Evolutionary conservation across 1,140 invertebrate genomes (phyloP).

Genomic region (Archivesica marissinica): DNA sequence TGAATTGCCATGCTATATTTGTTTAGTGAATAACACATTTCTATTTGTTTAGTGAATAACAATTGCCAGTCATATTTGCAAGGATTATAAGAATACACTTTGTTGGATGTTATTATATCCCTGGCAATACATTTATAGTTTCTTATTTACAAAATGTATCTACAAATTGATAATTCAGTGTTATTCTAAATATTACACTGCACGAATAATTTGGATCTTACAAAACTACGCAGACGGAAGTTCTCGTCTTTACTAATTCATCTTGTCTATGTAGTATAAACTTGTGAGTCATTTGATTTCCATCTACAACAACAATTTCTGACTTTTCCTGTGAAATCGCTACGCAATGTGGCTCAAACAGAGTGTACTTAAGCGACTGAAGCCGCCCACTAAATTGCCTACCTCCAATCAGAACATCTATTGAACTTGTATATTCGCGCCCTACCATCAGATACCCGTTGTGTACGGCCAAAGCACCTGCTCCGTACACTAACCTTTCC

Average conservation of each 20-base stretch:
- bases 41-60: too few species aligned
- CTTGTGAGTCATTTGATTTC: constrained; percentile 39
- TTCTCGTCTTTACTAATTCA: background rate
- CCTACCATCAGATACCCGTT: constrained; percentile 42
- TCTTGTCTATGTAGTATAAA: background rate
- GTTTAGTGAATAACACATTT: too few species aligned
- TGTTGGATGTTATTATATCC: too few species aligned
- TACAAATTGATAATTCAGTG: too few species aligned
- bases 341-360: constrained; percentile 12
- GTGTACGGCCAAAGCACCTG: constrained; percentile 14
- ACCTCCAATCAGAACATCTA: constrained; percentile 14
- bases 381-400: constrained; percentile 36
- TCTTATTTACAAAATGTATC: too few species aligned
- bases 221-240: background rate
- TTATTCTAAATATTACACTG: background rate
- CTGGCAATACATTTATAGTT: too few species aligned
- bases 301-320: constrained; percentile 36
- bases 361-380: constrained; percentile 15
- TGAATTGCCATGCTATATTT: too few species aligned
- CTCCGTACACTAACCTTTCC: constrained; percentile 38
- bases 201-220: background rate
- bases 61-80: too few species aligned
- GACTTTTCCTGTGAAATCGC: background rate
- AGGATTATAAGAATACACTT: too few species aligned
- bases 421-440: constrained; percentile 24